A percentile compares a stretch with the other conserved stretches of the same genome.
Evolutionary conservation across 2,888 invertebrate species (phyloP).

Genomic region (Malthinus seriepunctatus): DNA sequence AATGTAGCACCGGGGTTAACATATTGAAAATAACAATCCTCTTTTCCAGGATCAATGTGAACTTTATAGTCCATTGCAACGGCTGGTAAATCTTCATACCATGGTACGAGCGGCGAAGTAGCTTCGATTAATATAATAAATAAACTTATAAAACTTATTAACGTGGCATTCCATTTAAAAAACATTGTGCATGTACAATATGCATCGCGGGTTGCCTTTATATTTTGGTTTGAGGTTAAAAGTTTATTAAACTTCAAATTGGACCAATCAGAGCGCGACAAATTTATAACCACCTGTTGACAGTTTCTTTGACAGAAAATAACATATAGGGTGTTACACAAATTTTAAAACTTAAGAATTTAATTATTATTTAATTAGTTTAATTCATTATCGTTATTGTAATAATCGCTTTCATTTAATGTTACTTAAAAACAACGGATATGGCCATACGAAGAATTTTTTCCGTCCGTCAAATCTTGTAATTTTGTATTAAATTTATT

Average conservation of each 20-base stretch:
- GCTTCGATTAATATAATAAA: slow-evolving; percentile 16
- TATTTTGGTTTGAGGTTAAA: slow-evolving; percentile 10
- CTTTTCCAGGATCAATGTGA: slow-evolving; percentile 90
- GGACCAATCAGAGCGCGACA: too few relatives aligned
- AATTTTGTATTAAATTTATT: too few relatives aligned
- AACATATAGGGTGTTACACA: too few relatives aligned
- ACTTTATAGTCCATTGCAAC: slow-evolving; percentile 96
- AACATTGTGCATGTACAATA: slow-evolving; percentile 15
- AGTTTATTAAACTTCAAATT: not conserved
- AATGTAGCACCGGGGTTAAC: slow-evolving; percentile 90
- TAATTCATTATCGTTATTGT: too few relatives aligned
- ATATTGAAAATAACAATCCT: slow-evolving; percentile 95
- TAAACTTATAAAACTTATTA: slow-evolving; percentile 4
- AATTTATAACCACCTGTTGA: too few relatives aligned
- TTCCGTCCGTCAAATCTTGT: too few relatives aligned
- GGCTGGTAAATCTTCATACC: slow-evolving; percentile 87
- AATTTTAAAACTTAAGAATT: too few relatives aligned
- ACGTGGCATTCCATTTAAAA: slow-evolving; percentile 22
- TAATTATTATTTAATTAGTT: too few relatives aligned
- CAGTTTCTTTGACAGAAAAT: too few relatives aligned
- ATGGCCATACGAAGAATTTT: too few relatives aligned
- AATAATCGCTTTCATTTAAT: too few relatives aligned
- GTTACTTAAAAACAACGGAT: too few relatives aligned
- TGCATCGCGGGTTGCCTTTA: slow-evolving; percentile 24
- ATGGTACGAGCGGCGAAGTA: slow-evolving; percentile 62